These are phyloP conservation scores for Lamellibrachia satsuma DNA, from an alignment of 2,888 invertebrate genomes.

Conservation along the genomic window DNA sequence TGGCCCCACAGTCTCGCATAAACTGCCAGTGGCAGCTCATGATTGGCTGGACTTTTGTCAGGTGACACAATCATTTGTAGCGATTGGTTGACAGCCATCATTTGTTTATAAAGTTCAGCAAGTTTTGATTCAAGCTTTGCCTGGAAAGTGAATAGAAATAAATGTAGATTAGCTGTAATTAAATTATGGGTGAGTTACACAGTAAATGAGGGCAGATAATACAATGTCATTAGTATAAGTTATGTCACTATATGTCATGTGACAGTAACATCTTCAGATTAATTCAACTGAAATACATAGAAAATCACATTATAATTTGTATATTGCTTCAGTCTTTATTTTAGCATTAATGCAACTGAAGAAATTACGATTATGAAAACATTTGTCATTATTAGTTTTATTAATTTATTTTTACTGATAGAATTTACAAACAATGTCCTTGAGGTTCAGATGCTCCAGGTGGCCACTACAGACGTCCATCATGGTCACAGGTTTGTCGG, in stretches of 20 bases:
- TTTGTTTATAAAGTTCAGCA: slow-evolving; percentile 52
- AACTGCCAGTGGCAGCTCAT: slow-evolving; percentile 31
- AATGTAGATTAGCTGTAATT: not conserved
- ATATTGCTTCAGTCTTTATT: not conserved
- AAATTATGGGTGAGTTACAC: not conserved
- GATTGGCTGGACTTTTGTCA: slow-evolving; percentile 29
- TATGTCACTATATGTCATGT: not conserved
- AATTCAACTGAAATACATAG: not conserved
- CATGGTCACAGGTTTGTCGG: slow-evolving; percentile 48
- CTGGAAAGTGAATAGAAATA: slow-evolving; percentile 40
- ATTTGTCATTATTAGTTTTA: not conserved
- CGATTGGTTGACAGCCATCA: slow-evolving; percentile 47
- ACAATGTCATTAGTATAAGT: too few relatives aligned
- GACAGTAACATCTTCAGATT: not conserved
- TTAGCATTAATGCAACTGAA: not conserved
- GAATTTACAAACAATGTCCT: slow-evolving; percentile 55
- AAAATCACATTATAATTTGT: not conserved
- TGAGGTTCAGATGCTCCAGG: slow-evolving; percentile 58
- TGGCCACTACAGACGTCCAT: slow-evolving; percentile 56
- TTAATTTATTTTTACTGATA: not conserved
- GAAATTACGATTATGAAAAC: not conserved
- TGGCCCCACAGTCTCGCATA: slow-evolving; percentile 46
- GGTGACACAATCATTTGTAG: slow-evolving; percentile 24
- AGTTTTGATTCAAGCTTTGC: slow-evolving; percentile 57
- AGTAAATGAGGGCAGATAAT: not conserved